These are phyloP conservation scores for Phoebastria nigripes DNA, from an alignment of 2,797 vertebrate genomes.

Conservation along the genomic window DNA sequence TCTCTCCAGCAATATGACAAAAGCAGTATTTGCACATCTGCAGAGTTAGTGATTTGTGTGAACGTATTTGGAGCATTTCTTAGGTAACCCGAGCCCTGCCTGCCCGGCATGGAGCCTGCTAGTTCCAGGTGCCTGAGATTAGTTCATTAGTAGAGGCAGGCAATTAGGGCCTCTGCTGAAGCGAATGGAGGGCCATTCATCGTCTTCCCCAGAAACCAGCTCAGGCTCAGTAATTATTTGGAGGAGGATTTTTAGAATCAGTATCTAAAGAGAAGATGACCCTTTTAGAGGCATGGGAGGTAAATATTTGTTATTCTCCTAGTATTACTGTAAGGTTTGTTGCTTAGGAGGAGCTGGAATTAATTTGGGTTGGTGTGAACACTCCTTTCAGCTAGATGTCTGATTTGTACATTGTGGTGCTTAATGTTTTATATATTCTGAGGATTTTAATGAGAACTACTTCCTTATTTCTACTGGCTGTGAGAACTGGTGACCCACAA, in stretches of 20 bases:
- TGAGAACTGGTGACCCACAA: neutral
- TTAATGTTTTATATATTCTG: neutral
- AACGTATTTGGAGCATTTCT: conserved; percentile 44
- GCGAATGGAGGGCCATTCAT: neutral
- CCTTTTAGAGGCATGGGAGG: neutral
- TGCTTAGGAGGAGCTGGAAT: neutral
- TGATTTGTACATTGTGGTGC: neutral
- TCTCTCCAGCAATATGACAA: conserved; percentile 38
- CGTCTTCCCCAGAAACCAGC: neutral
- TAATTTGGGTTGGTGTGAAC: neutral
- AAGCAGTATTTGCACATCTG: conserved; percentile 61
- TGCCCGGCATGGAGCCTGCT: conserved; percentile 37
- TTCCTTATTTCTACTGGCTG: neutral
- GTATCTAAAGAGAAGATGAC: neutral
- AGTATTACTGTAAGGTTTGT: neutral
- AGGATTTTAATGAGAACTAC: neutral
- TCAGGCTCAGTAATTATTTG: neutral
- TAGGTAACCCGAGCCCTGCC: conserved; percentile 32
- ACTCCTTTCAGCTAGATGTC: neutral
- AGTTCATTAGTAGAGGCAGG: conserved; percentile 50
- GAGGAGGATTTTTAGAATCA: neutral
- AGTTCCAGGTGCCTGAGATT: conserved; percentile 66
- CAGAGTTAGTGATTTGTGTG: conserved; percentile 35
- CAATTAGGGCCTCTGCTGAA: conserved; percentile 36
- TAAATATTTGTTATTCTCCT: conserved; percentile 24